phyloP scores from a whole-genome alignment of 2,797 vertebrate genomes.

The Epinephelus awoara region DNA sequence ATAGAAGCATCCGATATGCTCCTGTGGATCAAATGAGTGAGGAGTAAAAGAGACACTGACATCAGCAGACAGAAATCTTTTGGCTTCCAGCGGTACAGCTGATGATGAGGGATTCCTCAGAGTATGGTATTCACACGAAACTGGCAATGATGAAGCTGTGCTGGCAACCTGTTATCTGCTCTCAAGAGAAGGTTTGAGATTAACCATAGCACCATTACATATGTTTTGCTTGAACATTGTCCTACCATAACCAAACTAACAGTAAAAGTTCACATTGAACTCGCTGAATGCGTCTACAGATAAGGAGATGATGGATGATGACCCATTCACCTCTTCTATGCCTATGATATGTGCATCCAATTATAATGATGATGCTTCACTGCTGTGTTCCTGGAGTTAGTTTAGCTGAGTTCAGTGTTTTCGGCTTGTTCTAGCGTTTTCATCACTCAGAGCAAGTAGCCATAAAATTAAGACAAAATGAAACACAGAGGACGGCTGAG shows the following conservation, averaged over 20 bases:
- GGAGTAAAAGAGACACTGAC: slow-evolving; percentile 45
- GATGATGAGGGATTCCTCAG: slow-evolving; percentile 44
- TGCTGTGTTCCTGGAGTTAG: slow-evolving; percentile 39
- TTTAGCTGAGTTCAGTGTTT: slow-evolving; percentile 30
- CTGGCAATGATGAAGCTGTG: slow-evolving; percentile 47
- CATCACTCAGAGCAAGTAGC: slow-evolving; percentile 57
- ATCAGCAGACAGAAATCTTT: slow-evolving; percentile 45
- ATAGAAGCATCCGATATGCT: slow-evolving; percentile 14
- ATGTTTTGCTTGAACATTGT: slow-evolving; percentile 47
- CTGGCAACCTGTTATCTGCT: slow-evolving; percentile 57
- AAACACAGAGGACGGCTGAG: slow-evolving; percentile 43
- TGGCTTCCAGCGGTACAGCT: slow-evolving; percentile 33
- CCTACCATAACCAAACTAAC: slow-evolving; percentile 17
- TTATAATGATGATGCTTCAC: slow-evolving; percentile 42
- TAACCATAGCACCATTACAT: slow-evolving; percentile 48
- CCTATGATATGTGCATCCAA: slow-evolving; percentile 32
- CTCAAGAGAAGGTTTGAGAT: slow-evolving; percentile 47
- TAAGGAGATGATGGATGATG: slow-evolving; percentile 62
- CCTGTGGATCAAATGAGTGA: slow-evolving; percentile 21
- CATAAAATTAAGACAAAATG: slow-evolving; percentile 61
- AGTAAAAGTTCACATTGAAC: slow-evolving; percentile 35
- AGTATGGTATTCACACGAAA: slow-evolving; percentile 35
- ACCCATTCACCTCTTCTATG: slow-evolving; percentile 27
- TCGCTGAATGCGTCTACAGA: slow-evolving; percentile 54
- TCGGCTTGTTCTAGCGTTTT: slow-evolving; percentile 48